Conservation (phyloP, 2,888 invertebrate species). For the Cremastinae sp. region DNA sequence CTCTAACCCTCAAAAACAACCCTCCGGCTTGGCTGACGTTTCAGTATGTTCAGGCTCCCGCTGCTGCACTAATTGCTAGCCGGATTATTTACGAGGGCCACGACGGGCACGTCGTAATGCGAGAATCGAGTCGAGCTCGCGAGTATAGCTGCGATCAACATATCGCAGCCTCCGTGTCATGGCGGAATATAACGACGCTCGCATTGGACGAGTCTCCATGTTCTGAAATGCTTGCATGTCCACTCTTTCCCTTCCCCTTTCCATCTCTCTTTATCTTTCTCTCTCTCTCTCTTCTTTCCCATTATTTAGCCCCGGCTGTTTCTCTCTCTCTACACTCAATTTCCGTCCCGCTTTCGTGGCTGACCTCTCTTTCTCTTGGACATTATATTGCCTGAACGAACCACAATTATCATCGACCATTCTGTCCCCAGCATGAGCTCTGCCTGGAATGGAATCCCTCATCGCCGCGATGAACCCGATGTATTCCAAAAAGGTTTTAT, state of each 20-base stretch:
- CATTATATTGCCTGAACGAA: conserved; percentile 31
- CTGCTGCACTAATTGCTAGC: conserved; percentile 67
- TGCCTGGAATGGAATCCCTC: conserved; percentile 32
- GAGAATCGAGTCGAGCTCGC: conserved; percentile 20
- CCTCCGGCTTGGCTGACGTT: conserved; percentile 51
- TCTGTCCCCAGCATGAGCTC: conserved; percentile 43
- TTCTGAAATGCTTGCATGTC: conserved; percentile 21
- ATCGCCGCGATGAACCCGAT: conserved; percentile 41
- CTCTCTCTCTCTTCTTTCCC: conserved; percentile 18
- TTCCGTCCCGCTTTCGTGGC: conserved; percentile 15
- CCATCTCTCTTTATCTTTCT: too few species aligned
- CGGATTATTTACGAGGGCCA: conserved; percentile 58
- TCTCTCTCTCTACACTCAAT: conserved; percentile 18
- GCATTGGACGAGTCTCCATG: conserved; percentile 29
- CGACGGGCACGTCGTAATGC: conserved; percentile 49
- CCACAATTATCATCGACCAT: conserved; percentile 35
- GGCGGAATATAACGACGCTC: conserved; percentile 34
- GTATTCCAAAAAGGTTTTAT: conserved; percentile 46
- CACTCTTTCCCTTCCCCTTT: not conserved
- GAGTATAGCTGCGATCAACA: conserved; percentile 28
- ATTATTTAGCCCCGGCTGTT: not conserved
- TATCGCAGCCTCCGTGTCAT: conserved; percentile 31
- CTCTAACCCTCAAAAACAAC: conserved; percentile 54
- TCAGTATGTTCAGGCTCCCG: conserved; percentile 61
- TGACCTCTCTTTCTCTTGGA: conserved; percentile 10